A percentile compares a stretch with the other conserved stretches of the same genome.
Conservation (phyloP, 2,113 vertebrate species). For the Nicator chloris region DNA sequence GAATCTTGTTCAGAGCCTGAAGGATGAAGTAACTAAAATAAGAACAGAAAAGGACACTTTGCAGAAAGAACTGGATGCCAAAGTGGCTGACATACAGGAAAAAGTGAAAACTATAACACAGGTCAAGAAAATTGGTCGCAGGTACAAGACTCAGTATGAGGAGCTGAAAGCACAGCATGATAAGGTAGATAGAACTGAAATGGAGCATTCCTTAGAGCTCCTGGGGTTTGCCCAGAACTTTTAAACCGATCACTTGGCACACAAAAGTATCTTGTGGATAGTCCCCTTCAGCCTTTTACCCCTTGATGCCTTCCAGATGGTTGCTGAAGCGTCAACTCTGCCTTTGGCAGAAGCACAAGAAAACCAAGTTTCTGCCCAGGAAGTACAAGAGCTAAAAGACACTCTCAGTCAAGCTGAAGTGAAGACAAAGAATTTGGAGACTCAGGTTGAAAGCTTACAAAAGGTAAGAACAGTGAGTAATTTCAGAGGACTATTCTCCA, state of each 20-base stretch:
- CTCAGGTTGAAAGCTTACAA: constrained; percentile 84
- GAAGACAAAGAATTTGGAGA: constrained; percentile 81
- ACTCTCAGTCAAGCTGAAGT: constrained; percentile 81
- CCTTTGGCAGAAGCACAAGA: constrained; percentile 83
- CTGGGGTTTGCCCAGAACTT: background rate
- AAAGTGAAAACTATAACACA: constrained; percentile 92
- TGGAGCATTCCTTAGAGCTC: background rate
- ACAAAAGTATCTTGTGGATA: background rate
- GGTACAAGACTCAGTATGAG: constrained; percentile 96
- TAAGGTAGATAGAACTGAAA: constrained; percentile 73
- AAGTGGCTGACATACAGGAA: constrained; percentile 85
- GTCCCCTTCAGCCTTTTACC: background rate
- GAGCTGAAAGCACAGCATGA: constrained; percentile 92
- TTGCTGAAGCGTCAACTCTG: constrained; percentile 79
- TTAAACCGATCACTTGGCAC: fast-evolving
- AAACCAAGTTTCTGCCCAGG: constrained; percentile 83
- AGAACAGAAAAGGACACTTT: constrained; percentile 80
- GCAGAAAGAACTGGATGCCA: constrained; percentile 84
- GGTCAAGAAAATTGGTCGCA: constrained; percentile 95
- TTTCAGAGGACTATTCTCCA: background rate
- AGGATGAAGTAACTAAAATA: constrained; percentile 81
- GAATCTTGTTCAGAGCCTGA: constrained; percentile 84
- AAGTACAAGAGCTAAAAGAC: constrained; percentile 86
- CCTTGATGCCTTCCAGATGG: constrained; percentile 66
- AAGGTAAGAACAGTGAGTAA: constrained; percentile 71